Evolutionary conservation across 2,113 vertebrate species (phyloP).

Genomic region (Narcine bancroftii): DNA sequence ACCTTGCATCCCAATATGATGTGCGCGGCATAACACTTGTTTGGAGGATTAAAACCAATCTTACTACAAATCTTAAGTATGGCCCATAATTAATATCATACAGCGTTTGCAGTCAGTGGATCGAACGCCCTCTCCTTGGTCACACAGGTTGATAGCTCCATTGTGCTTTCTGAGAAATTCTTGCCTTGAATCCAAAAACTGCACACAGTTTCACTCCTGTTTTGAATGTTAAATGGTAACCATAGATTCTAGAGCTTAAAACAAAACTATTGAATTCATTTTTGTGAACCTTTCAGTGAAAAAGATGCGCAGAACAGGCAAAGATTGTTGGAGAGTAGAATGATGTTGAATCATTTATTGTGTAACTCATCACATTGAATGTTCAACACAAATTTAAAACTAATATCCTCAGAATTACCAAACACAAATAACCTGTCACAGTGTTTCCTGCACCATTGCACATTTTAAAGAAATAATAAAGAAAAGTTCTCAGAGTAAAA

Average conservation of each 20-base stretch:
- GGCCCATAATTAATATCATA: conserved; percentile 52
- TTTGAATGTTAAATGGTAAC: conserved; percentile 69
- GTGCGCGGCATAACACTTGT: not conserved
- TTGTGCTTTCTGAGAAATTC: conserved; percentile 51
- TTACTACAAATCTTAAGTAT: conserved; percentile 24
- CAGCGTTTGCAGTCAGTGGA: conserved; percentile 54
- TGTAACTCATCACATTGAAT: not conserved
- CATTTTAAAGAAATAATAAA: not conserved
- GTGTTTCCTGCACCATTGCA: not conserved
- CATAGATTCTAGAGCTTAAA: conserved; percentile 61
- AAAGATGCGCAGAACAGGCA: conserved; percentile 3
- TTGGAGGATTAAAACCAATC: conserved; percentile 14
- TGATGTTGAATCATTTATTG: not conserved
- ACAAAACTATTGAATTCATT: conserved; percentile 28
- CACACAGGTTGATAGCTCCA: conserved; percentile 62
- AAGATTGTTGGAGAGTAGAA: conserved; percentile 6
- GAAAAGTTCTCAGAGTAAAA: not conserved
- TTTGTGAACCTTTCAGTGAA: not conserved
- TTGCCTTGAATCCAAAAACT: conserved; percentile 58
- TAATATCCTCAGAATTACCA: not conserved
- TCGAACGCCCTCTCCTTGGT: conserved; percentile 66
- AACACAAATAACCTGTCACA: not conserved
- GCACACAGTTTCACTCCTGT: conserved; percentile 69
- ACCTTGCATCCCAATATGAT: not conserved
- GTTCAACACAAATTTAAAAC: not conserved